Evolutionary conservation across 2,113 vertebrate genomes (phyloP).

Genomic region (Lonchura striata): DNA sequence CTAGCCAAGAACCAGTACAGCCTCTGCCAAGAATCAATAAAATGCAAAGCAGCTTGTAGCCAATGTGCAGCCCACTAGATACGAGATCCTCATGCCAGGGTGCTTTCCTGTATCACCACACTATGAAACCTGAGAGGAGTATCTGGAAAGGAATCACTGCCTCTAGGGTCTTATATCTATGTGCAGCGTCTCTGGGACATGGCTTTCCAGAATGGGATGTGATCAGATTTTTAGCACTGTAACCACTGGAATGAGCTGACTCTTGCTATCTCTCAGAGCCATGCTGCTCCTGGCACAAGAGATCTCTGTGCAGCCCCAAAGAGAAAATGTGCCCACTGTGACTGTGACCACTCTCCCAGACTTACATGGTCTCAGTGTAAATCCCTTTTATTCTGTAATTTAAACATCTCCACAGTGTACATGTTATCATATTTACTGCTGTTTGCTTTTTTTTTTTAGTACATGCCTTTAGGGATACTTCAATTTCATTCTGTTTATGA

Average conservation of each 20-base stretch:
- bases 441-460: not conserved
- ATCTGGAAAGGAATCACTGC: not conserved
- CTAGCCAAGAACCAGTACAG: not conserved
- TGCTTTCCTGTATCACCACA: not conserved
- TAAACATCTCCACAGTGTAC: not conserved
- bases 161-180: not conserved
- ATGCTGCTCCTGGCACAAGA: not conserved
- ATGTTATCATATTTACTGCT: not conserved
- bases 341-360: not conserved
- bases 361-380: not conserved
- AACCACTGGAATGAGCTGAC: not conserved
- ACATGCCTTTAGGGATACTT: not conserved
- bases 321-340: not conserved
- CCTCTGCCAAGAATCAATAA: not conserved
- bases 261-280: not conserved
- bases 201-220: not conserved
- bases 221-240: not conserved
- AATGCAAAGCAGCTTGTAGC: not conserved
- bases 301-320: not conserved
- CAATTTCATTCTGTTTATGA: not conserved
- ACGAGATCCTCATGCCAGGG: not conserved
- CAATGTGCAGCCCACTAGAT: not conserved
- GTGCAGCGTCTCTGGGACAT: not conserved
- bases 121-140: not conserved
- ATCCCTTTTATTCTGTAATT: not conserved